A percentile compares a stretch with the other conserved stretches of the same genome.
These are phyloP conservation scores for Ditylenchus weischeri DNA, from an alignment of 2,888 invertebrate genomes.

Conservation along the genomic window DNA sequence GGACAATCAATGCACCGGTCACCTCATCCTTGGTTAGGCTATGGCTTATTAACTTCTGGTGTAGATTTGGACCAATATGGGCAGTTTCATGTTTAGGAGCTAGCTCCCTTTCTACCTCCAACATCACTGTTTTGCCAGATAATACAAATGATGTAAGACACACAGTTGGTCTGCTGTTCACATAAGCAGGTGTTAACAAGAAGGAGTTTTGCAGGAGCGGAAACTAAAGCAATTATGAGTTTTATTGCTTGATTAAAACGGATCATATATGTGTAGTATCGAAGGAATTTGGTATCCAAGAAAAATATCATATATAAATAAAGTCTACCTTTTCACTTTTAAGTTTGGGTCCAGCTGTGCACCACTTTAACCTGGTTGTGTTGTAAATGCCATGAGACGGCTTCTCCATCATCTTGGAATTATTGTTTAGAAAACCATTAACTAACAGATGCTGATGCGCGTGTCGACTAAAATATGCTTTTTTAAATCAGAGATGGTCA, in stretches of 20 bases:
- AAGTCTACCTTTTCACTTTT: conserved; percentile 22
- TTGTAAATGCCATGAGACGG: conserved; percentile 20
- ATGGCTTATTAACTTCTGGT: conserved; percentile 28
- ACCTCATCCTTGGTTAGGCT: conserved; percentile 16
- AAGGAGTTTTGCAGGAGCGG: conserved; percentile 29
- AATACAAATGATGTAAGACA: conserved; percentile 95
- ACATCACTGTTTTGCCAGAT: conserved; percentile 67
- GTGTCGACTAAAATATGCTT: conserved; percentile 9
- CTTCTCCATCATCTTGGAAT: conserved; percentile 17
- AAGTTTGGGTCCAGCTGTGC: conserved; percentile 23
- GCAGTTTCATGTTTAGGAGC: background rate
- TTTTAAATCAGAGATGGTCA: too few species aligned
- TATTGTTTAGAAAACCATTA: conserved; percentile 25
- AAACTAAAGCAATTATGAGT: conserved; percentile 21
- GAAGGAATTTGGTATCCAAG: background rate
- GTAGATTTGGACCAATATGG: conserved; percentile 18
- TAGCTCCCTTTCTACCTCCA: conserved; percentile 43
- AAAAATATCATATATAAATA: background rate
- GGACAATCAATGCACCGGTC: conserved; percentile 21
- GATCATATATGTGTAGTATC: background rate
- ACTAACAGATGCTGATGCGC: conserved; percentile 38
- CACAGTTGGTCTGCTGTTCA: conserved; percentile 90
- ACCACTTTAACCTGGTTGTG: conserved; percentile 29
- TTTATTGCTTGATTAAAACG: background rate
- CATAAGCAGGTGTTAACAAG: conserved; percentile 26